phyloP scores from a whole-genome alignment of 2,797 vertebrate genomes.

The Bradypodion pumilum region DNA sequence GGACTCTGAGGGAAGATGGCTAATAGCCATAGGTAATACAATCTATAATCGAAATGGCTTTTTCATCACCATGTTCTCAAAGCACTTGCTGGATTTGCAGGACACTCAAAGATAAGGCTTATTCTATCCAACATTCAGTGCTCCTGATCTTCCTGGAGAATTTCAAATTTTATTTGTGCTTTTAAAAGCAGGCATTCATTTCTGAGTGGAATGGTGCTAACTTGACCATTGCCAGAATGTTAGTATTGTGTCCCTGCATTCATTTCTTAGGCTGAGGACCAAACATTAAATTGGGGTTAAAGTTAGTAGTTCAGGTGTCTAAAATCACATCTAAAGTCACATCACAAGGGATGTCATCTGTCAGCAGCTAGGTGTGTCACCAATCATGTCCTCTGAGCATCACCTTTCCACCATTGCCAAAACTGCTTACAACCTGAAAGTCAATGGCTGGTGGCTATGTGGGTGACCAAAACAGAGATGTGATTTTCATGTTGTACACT shows the following conservation, averaged over 20 bases:
- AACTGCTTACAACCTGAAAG: too few relatives aligned
- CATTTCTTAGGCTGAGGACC: not conserved
- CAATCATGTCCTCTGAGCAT: too few relatives aligned
- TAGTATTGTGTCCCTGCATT: not conserved
- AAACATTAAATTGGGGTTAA: not conserved
- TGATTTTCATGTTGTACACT: not conserved
- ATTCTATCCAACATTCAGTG: constrained; percentile 40
- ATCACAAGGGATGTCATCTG: too few relatives aligned
- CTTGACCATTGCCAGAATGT: too few relatives aligned
- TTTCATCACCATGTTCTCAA: constrained; percentile 35
- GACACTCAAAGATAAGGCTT: not conserved
- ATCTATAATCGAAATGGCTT: constrained; percentile 50
- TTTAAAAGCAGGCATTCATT: not conserved
- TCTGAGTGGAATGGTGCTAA: constrained; percentile 30
- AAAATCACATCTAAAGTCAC: too few relatives aligned
- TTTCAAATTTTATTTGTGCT: not conserved
- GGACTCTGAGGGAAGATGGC: constrained; percentile 48
- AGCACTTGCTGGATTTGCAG: constrained; percentile 51
- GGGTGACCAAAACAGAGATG: too few relatives aligned
- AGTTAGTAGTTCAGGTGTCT: not conserved
- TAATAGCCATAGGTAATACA: not conserved
- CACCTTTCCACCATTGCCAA: too few relatives aligned
- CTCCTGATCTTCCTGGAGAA: constrained; percentile 32
- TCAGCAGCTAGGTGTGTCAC: too few relatives aligned
- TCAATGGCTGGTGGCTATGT: too few relatives aligned